phyloP scores from a whole-genome alignment of 2,888 invertebrate genomes.

The Xylota sylvarum region DNA sequence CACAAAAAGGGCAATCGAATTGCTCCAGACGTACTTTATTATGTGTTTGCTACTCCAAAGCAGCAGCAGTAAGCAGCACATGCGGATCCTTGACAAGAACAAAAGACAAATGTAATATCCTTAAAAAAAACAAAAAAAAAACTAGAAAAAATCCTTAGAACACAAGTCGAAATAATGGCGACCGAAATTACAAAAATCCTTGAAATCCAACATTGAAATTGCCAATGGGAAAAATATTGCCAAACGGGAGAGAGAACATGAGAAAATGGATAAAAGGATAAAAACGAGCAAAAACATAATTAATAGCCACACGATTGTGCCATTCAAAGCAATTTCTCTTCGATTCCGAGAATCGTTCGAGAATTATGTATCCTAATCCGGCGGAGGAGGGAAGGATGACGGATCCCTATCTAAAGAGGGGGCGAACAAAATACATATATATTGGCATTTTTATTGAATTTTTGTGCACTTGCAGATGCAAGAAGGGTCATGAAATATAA shows the following conservation, averaged over 20 bases:
- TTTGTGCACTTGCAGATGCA: constrained; percentile 33
- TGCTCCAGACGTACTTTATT: constrained; percentile 78
- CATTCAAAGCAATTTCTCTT: constrained; percentile 73
- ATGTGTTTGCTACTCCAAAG: constrained; percentile 48
- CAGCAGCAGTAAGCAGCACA: constrained; percentile 34
- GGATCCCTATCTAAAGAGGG: background rate
- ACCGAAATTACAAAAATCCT: constrained; percentile 70
- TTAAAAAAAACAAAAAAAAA: constrained; percentile 27
- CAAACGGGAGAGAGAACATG: constrained; percentile 33
- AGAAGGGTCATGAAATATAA: constrained; percentile 40
- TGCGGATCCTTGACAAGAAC: constrained; percentile 61
- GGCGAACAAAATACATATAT: background rate
- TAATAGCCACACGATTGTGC: constrained; percentile 77
- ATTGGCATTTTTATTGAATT: constrained; percentile 33
- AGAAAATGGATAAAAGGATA: constrained; percentile 43
- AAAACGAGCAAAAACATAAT: constrained; percentile 67
- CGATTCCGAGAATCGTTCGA: constrained; percentile 30
- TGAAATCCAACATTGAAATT: constrained; percentile 67
- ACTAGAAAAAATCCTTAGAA: background rate
- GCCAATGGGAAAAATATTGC: constrained; percentile 73
- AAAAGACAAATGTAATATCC: constrained; percentile 49
- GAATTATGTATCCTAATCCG: constrained; percentile 16
- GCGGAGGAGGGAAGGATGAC: constrained; percentile 24
- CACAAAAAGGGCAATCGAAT: constrained; percentile 77
- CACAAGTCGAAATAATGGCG: constrained; percentile 71